phyloP scores from a whole-genome alignment of 2,113 vertebrate genomes.

The Bufo gargarizans region DNA sequence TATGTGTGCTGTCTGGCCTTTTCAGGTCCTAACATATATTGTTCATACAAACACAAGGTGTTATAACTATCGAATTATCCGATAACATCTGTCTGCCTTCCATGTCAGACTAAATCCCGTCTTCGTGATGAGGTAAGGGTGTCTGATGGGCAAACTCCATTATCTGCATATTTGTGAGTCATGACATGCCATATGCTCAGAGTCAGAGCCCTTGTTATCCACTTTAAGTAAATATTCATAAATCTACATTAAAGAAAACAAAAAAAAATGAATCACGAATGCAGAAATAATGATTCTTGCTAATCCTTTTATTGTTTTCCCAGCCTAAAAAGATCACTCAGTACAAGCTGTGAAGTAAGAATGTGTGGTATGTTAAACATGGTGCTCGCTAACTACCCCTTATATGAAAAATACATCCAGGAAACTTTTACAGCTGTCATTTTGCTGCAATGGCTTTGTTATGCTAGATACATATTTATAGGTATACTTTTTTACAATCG shows the following conservation, averaged over 20 bases:
- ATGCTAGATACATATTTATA: background rate
- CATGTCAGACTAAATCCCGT: slow-evolving; percentile 36
- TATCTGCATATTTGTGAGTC: slow-evolving; percentile 8
- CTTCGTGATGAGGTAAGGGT: slow-evolving; percentile 5
- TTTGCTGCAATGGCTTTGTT: background rate
- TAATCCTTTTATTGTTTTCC: slow-evolving; percentile 43
- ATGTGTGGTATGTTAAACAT: slow-evolving; percentile 55
- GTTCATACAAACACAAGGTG: slow-evolving; percentile 29
- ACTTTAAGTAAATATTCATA: slow-evolving; percentile 48
- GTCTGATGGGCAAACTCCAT: slow-evolving; percentile 13
- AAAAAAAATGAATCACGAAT: slow-evolving; percentile 43
- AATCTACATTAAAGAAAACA: slow-evolving; percentile 43
- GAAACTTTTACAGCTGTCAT: slow-evolving; percentile 6
- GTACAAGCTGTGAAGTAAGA: slow-evolving; percentile 49
- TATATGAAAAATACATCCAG: slow-evolving; percentile 40
- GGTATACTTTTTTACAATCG: too few species aligned
- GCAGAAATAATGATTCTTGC: slow-evolving; percentile 40
- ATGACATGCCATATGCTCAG: background rate
- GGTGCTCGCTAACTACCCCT: slow-evolving; percentile 21
- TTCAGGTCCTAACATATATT: slow-evolving; percentile 36
- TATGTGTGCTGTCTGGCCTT: background rate
- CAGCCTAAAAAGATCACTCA: slow-evolving; percentile 30
- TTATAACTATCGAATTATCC: slow-evolving; percentile 48
- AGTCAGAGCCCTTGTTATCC: slow-evolving; percentile 11
- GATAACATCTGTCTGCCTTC: slow-evolving; percentile 51